phyloP scores from a whole-genome alignment of 2,888 invertebrate genomes.

The Drosophila tripunctata region DNA sequence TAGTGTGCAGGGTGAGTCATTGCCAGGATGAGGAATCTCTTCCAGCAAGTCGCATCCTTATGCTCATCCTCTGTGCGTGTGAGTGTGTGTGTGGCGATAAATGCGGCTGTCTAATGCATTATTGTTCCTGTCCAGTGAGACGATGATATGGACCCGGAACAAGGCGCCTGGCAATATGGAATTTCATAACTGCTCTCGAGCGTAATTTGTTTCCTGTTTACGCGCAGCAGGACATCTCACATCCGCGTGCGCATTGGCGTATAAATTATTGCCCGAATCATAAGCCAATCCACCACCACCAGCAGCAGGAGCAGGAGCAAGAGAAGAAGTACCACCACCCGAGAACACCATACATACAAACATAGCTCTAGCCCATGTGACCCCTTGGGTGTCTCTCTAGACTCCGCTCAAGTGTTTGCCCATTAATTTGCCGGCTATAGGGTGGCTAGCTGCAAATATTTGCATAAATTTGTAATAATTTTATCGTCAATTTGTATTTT shows the following conservation, averaged over 20 bases:
- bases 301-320: slow-evolving; percentile 40
- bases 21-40: slow-evolving; percentile 36
- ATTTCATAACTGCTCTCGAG: slow-evolving; percentile 77
- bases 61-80: slow-evolving; percentile 45
- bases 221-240: slow-evolving; percentile 75
- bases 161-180: slow-evolving; percentile 63
- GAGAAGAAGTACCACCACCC: slow-evolving; percentile 44
- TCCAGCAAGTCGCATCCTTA: slow-evolving; percentile 13
- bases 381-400: slow-evolving; percentile 13
- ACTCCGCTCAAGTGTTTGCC: slow-evolving; percentile 69
- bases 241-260: slow-evolving; percentile 72
- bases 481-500: slow-evolving; percentile 82
- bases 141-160: slow-evolving; percentile 27
- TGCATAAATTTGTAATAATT: slow-evolving; percentile 83
- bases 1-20: slow-evolving; percentile 40
- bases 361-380: slow-evolving; percentile 45
- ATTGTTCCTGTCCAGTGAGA: slow-evolving; percentile 72
- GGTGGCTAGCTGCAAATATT: slow-evolving; percentile 73
- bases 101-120: slow-evolving; percentile 68
- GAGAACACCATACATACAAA: slow-evolving; percentile 13
- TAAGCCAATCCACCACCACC: slow-evolving; percentile 49
- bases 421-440: slow-evolving; percentile 69
- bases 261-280: slow-evolving; percentile 77
- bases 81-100: slow-evolving; percentile 30
- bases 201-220: slow-evolving; percentile 83